These are phyloP conservation scores for Alouatta caraya DNA, from an alignment of 2,797 vertebrate species.

Conservation along the genomic window DNA sequence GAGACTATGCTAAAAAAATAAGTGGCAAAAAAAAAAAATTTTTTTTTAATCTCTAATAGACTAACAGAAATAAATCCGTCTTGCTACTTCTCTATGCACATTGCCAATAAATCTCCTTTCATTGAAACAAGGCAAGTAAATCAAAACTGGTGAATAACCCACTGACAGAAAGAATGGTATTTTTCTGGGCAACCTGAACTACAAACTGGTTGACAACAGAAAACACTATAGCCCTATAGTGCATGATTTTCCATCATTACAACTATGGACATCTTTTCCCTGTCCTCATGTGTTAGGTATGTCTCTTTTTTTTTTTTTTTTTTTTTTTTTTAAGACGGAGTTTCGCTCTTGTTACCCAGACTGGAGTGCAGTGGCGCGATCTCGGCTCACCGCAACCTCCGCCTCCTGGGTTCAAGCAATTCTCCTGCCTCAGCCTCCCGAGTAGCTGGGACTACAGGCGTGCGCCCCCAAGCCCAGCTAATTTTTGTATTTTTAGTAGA, in stretches of 20 bases:
- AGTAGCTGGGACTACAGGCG: too few species aligned
- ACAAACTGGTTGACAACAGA: background rate
- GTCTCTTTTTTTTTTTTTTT: too few species aligned
- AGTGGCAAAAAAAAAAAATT: background rate
- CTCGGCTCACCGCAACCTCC: too few species aligned
- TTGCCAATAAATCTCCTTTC: background rate
- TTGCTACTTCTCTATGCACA: background rate
- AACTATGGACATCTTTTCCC: background rate
- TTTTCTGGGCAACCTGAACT: background rate
- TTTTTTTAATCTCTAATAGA: background rate
- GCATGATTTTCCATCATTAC: background rate
- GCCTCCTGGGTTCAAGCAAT: too few species aligned
- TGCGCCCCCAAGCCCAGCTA: too few species aligned
- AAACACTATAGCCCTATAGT: accelerated
- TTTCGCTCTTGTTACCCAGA: too few species aligned
- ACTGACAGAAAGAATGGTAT: background rate
- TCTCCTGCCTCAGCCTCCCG: too few species aligned
- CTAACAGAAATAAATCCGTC: background rate
- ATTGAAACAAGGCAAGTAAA: background rate
- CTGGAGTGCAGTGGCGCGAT: too few species aligned
- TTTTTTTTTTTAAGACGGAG: too few species aligned
- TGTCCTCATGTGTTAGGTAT: background rate
- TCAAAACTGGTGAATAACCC: background rate
- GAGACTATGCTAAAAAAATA: background rate
- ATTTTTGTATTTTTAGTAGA: too few species aligned